These are phyloP conservation scores for Malaclemys terrapin DNA, from an alignment of 2,113 vertebrate genomes.

Conservation along the genomic window DNA sequence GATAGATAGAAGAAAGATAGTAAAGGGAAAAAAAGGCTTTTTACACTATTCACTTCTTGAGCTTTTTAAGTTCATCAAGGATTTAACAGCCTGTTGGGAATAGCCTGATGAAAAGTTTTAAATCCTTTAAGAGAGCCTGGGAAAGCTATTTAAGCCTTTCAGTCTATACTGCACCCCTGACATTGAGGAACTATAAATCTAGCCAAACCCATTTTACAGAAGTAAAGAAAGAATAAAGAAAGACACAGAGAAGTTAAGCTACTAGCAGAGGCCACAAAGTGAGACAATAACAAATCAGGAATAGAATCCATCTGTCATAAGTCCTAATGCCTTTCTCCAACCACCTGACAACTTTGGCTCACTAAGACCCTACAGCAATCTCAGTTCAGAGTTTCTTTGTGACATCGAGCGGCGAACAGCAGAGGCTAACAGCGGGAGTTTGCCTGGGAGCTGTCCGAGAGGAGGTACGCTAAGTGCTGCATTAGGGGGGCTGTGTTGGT, in stretches of 20 bases:
- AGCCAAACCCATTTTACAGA: slow-evolving; percentile 20
- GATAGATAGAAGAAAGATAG: slow-evolving; percentile 56
- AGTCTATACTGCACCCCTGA: slow-evolving; percentile 65
- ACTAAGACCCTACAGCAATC: not conserved
- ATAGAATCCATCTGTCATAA: not conserved
- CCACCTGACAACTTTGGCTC: not conserved
- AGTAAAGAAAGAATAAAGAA: slow-evolving; percentile 35
- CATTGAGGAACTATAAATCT: slow-evolving; percentile 42
- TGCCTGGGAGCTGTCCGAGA: too few relatives aligned
- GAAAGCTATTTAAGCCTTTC: slow-evolving; percentile 30
- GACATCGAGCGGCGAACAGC: too few relatives aligned
- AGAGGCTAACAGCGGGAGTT: too few relatives aligned
- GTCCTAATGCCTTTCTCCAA: slow-evolving; percentile 3
- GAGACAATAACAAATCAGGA: not conserved
- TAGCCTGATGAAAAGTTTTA: slow-evolving; percentile 41
- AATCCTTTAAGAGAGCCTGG: slow-evolving; percentile 57
- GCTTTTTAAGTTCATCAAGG: slow-evolving; percentile 60
- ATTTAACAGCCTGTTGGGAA: slow-evolving; percentile 59
- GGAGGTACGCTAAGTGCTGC: too few relatives aligned
- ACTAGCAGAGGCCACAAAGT: not conserved
- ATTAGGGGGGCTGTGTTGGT: too few relatives aligned
- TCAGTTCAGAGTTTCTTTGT: not conserved
- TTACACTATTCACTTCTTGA: slow-evolving; percentile 56
- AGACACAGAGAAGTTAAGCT: slow-evolving; percentile 25
- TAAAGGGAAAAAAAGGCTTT: slow-evolving; percentile 41